These are phyloP conservation scores for Odontamblyopus lacepedii DNA, from an alignment of 2,797 vertebrate genomes.

Conservation along the genomic window DNA sequence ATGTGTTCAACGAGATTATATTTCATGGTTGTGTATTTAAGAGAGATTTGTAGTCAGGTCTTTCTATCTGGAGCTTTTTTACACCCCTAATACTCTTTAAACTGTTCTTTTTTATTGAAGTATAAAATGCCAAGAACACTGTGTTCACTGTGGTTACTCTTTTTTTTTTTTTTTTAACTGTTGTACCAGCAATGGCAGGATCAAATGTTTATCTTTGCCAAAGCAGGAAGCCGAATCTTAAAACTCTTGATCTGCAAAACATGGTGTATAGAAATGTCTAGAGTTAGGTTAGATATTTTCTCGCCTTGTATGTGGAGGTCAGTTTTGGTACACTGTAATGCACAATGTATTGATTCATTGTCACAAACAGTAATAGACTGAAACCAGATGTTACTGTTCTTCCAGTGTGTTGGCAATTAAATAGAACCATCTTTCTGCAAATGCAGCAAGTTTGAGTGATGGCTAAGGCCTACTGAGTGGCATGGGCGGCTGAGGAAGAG, in stretches of 20 bases:
- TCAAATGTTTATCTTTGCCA: conserved; percentile 2
- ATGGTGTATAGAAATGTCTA: not conserved
- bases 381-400: conserved; percentile 7
- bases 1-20: not conserved
- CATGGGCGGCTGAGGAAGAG: conserved; percentile 14
- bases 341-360: not conserved
- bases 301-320: not conserved
- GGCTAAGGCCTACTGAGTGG: conserved; percentile 55
- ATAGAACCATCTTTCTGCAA: conserved; percentile 23
- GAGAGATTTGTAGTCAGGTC: not conserved
- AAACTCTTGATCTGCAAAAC: not conserved
- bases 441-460: conserved; percentile 38
- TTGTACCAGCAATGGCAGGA: not conserved
- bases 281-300: not conserved
- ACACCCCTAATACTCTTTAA: conserved; percentile 53
- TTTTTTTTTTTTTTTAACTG: conserved; percentile 20
- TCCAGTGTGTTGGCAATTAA: conserved; percentile 16
- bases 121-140: conserved; percentile 60
- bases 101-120: conserved; percentile 57
- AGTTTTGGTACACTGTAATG: not conserved
- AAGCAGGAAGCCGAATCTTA: not conserved
- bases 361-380: conserved; percentile 14
- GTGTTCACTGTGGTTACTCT: conserved; percentile 39
- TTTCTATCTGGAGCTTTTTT: conserved; percentile 9
- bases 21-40: not conserved